Evolutionary conservation across 2,888 invertebrate species (phyloP).

Genomic region (Brachyptera putata): DNA sequence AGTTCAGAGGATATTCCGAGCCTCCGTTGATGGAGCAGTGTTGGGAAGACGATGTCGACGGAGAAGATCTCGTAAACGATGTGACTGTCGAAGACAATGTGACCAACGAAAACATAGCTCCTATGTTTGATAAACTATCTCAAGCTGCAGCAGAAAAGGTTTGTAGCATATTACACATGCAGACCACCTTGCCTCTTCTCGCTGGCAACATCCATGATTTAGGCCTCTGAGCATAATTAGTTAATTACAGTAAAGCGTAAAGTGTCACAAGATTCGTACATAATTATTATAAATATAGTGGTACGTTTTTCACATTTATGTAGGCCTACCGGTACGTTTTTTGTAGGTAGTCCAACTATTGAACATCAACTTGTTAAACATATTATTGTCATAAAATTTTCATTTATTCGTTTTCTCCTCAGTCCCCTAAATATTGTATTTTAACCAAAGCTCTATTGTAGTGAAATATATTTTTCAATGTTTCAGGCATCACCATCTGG

Average conservation of each 20-base stretch:
- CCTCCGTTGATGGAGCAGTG: conserved; percentile 27
- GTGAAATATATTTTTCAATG: no score
- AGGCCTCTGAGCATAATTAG: no score
- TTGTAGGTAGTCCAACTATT: no score
- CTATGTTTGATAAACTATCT: conserved; percentile 42
- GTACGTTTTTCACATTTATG: no score
- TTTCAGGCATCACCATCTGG: conserved; percentile 30
- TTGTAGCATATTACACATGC: not conserved
- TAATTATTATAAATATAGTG: no score
- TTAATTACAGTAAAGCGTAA: no score
- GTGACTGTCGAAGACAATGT: conserved; percentile 31
- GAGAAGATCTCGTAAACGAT: conserved; percentile 42
- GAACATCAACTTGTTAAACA: no score
- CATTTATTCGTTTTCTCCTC: not conserved
- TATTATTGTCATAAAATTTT: no score
- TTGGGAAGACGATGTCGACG: conserved; percentile 50
- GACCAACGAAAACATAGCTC: conserved; percentile 24
- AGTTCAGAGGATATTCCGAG: not conserved
- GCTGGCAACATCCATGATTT: no score
- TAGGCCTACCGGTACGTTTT: no score
- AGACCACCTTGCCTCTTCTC: no score
- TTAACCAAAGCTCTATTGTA: not conserved
- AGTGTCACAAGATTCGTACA: no score
- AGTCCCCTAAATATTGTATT: not conserved
- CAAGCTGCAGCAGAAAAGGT: conserved; percentile 39